These are phyloP conservation scores for Etheostoma nigrum DNA, from an alignment of 2,797 vertebrate species.

Conservation along the genomic window DNA sequence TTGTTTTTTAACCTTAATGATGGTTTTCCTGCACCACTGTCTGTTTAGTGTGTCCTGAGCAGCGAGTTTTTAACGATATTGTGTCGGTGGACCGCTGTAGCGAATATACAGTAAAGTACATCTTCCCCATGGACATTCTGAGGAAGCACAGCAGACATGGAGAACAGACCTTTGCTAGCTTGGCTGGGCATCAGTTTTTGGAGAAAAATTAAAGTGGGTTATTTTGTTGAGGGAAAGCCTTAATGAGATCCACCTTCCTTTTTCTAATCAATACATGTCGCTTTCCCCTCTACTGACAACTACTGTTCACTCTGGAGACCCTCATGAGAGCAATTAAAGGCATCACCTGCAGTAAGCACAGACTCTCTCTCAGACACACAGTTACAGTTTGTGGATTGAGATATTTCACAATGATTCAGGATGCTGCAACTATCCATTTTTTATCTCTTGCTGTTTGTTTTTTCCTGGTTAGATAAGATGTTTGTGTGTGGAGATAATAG, in stretches of 20 bases:
- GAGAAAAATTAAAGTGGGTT: constrained; percentile 49
- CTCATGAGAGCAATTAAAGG: constrained; percentile 72
- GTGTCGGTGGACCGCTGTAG: neutral
- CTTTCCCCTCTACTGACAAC: constrained; percentile 61
- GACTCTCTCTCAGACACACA: constrained; percentile 5
- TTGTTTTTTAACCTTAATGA: constrained; percentile 3
- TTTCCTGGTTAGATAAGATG: constrained; percentile 27
- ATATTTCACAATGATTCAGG: constrained; percentile 12
- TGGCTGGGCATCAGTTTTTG: constrained; percentile 20
- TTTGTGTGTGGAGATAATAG: constrained; percentile 5
- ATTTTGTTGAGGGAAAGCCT: constrained; percentile 51
- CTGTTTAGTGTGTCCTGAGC: neutral
- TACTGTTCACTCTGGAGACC: constrained; percentile 55
- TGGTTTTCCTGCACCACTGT: constrained; percentile 4
- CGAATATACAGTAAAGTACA: constrained; percentile 19
- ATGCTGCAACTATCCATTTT: constrained; percentile 11
- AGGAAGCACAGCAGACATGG: constrained; percentile 46
- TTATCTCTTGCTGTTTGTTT: constrained; percentile 16
- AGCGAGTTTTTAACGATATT: constrained; percentile 6
- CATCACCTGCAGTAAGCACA: constrained; percentile 55
- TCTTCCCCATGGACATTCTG: constrained; percentile 25
- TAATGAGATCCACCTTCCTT: constrained; percentile 67
- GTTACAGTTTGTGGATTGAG: constrained; percentile 15
- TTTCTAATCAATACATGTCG: constrained; percentile 71
- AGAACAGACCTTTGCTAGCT: constrained; percentile 49